Evolutionary conservation across 2,888 invertebrate species (phyloP), one percentile per base, ranked within the genome.

Genomic region (Sphinx pinastri): DNA sequence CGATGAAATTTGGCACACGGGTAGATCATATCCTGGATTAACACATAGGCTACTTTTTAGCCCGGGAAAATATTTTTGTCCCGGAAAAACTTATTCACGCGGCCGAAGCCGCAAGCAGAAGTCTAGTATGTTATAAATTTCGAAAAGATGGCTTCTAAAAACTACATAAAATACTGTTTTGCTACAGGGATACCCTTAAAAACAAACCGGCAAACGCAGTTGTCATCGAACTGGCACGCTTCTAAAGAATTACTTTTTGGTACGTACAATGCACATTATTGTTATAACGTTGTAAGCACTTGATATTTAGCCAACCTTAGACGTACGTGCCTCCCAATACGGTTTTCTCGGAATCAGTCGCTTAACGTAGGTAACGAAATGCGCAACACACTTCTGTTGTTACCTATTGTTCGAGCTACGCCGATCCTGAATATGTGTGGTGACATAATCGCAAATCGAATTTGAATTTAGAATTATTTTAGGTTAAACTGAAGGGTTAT

Each of bases 281-380:
- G 83, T 88, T 88, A 87, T 87, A 84, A 82, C 83, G 84, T 85
- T 85, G 86, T 86, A 84, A 86, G 86, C 84, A 81, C 75, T 82
- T 77, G 84, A 88, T 84, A 89, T 90, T 90, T 90, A 86, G 87
- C 89, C 87, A 89, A 91, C 90, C 87, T 84, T 82, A 82, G 80
- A 81, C 88, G 93, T 90, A 92, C 93, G 93, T 93, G 93, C 90
- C 83, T 93, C 91, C 91, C 87, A 81, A 89, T 91, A 89, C 87
- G 87, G 90, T 78, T 88, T 93, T 93, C 93, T 91, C 72, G 81
- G 93, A 92, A 93, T 84, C 81, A 84, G 83, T 86, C 85, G 84
- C 84, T 84, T 83, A 84, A 80, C 84, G 85, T 80, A 83, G 79
- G 81, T 84, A 83, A 75, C 79, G 79, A 85, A 87, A 86, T 81